phyloP scores from a whole-genome alignment of 2,888 invertebrate species.

The Sarcophaga carnaria region DNA sequence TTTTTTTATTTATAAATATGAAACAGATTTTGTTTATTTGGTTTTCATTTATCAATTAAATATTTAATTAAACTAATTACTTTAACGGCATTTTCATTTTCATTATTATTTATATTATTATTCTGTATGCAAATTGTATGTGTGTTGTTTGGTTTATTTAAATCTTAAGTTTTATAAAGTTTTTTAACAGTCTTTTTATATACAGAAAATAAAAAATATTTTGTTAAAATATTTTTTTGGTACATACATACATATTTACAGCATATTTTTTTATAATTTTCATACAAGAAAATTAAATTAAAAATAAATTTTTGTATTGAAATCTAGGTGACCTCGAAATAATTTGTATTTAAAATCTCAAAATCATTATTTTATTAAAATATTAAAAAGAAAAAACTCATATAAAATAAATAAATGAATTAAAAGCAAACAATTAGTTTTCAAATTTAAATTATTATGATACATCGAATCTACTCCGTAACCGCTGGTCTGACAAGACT shows the following conservation, averaged over 20 bases:
- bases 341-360: not conserved
- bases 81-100: slow-evolving; percentile 6
- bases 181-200: slow-evolving; percentile 65
- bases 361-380: not conserved
- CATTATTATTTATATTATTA: slow-evolving; percentile 10
- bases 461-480: no score
- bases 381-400: no score
- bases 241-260: slow-evolving; percentile 34
- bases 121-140: not conserved
- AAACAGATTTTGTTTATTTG: slow-evolving; percentile 46
- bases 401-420: no score
- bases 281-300: no score
- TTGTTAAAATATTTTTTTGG: not conserved
- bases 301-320: not conserved
- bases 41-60: slow-evolving; percentile 30
- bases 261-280: no score
- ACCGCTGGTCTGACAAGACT: no score
- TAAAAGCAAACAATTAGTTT: no score
- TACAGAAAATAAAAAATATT: slow-evolving; percentile 11
- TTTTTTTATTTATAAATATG: slow-evolving; percentile 24
- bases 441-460: no score
- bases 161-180: no score
- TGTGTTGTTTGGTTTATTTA: slow-evolving; percentile 6
- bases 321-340: not conserved
- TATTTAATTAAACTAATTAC: slow-evolving; percentile 30